phyloP scores from a whole-genome alignment of 2,888 invertebrate genomes.

The Molorchus minor region DNA sequence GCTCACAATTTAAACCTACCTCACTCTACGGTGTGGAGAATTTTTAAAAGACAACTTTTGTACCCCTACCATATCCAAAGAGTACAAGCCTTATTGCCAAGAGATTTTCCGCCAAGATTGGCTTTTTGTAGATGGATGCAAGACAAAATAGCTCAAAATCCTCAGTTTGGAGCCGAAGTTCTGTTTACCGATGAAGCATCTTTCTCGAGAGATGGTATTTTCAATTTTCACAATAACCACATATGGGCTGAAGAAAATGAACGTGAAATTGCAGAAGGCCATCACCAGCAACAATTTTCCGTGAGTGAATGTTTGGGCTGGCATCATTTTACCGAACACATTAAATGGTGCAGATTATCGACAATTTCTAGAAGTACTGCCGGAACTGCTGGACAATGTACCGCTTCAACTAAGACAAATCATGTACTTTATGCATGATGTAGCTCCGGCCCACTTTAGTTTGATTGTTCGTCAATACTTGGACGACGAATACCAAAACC shows the following conservation, averaged over 20 bases:
- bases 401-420: too few relatives aligned
- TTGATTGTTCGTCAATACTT: conserved; percentile 36
- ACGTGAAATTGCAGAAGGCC: neutral
- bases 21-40: conserved; percentile 21
- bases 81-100: conserved; percentile 29
- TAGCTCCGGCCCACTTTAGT: conserved; percentile 40
- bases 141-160: conserved; percentile 1
- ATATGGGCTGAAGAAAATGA: neutral
- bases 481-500: conserved; percentile 33
- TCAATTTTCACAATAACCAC: conserved; percentile 17
- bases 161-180: conserved; percentile 1
- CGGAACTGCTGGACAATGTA: neutral
- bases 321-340: neutral
- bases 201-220: conserved; percentile 2
- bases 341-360: neutral
- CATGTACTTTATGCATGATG: conserved; percentile 54
- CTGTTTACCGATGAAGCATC: conserved; percentile 17
- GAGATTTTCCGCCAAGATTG: conserved; percentile 29
- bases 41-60: conserved; percentile 23
- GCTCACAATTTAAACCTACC: conserved; percentile 3
- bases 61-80: conserved; percentile 30
- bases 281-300: neutral
- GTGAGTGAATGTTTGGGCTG: neutral
- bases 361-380: neutral
- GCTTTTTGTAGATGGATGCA: conserved; percentile 28